Evolutionary conservation across 2,113 vertebrate species (phyloP).

Genomic region (Perccottus glenii): DNA sequence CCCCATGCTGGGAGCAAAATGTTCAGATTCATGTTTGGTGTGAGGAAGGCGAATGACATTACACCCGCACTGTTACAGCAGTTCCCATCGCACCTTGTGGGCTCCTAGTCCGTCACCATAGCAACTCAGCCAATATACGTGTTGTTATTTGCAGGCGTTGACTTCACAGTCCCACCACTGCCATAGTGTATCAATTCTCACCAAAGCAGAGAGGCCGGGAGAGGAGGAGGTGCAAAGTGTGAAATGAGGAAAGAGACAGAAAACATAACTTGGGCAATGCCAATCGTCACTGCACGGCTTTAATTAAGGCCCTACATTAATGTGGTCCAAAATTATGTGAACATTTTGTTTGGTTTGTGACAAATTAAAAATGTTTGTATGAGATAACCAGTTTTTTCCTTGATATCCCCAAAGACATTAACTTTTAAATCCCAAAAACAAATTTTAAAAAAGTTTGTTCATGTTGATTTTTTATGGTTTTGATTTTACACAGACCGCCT

Average conservation of each 20-base stretch:
- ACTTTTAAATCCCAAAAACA: no score
- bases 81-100: constrained; percentile 43
- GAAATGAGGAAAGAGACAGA: constrained; percentile 6
- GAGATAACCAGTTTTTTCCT: no score
- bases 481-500: no score
- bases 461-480: no score
- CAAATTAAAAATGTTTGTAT: no score
- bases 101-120: constrained; percentile 40
- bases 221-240: constrained; percentile 24
- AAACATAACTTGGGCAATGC: not conserved
- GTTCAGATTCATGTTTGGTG: constrained; percentile 3
- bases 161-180: constrained; percentile 44
- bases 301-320: not conserved
- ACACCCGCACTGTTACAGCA: constrained; percentile 30
- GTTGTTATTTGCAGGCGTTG: constrained; percentile 49
- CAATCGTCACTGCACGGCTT: not conserved
- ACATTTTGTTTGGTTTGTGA: not conserved
- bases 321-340: not conserved
- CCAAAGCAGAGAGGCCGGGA: not conserved
- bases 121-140: constrained; percentile 30
- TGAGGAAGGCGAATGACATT: constrained; percentile 18
- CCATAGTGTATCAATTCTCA: constrained; percentile 42
- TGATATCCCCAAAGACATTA: no score
- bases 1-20: not conserved
- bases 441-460: no score